These are phyloP conservation scores for Gymnopithys bicolor DNA, from an alignment of 2,797 vertebrate species.

Conservation along the genomic window DNA sequence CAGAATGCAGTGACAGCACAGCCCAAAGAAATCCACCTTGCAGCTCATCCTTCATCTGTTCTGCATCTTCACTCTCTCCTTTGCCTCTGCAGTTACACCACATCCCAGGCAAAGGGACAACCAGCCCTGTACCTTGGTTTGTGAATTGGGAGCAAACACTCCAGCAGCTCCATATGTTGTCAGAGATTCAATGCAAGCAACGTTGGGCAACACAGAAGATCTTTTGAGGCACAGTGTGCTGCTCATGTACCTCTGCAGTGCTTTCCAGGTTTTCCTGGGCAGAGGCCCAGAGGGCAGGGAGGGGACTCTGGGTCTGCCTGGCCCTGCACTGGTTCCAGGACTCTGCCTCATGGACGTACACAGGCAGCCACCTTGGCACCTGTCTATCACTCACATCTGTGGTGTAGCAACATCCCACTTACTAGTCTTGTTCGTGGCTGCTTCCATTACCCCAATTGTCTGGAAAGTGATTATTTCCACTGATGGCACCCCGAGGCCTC, in stretches of 20 bases:
- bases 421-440: background rate
- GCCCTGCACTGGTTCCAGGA: background rate
- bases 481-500: background rate
- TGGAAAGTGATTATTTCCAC: background rate
- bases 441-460: background rate
- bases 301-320: background rate
- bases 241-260: background rate
- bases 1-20: background rate
- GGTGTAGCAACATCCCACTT: background rate
- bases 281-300: background rate
- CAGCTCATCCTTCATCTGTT: background rate
- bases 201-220: rapidly evolving
- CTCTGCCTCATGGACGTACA: background rate
- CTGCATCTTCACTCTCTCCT: background rate
- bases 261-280: background rate
- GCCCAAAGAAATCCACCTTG: background rate
- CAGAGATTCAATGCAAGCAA: background rate
- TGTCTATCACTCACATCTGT: background rate
- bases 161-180: background rate
- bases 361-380: background rate
- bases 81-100: background rate
- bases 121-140: background rate
- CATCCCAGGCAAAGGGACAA: background rate
- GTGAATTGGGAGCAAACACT: background rate
- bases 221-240: background rate